phyloP scores from a whole-genome alignment of 35 echinoderm and acorn worm species.

The Apostichopus japonicus region DNA sequence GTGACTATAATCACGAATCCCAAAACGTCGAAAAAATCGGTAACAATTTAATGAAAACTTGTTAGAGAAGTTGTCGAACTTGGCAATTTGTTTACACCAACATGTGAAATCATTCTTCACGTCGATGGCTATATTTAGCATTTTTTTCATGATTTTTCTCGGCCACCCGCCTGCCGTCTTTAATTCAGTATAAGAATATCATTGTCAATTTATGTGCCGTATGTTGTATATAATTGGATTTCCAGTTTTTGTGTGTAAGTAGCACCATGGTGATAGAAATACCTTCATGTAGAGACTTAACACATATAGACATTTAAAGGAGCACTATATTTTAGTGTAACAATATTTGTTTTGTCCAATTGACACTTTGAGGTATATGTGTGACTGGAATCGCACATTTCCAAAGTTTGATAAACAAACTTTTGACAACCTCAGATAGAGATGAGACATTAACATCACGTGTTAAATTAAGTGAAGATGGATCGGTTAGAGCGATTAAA shows the following conservation, averaged over 20 bases:
- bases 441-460: not conserved
- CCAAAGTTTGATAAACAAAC: not conserved
- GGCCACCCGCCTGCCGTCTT: not conserved
- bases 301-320: not conserved
- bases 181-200: not conserved
- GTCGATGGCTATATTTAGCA: not conserved
- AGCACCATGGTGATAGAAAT: not conserved
- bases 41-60: not conserved
- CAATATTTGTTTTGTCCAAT: not conserved
- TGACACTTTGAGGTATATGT: not conserved
- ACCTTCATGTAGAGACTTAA: not conserved
- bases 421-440: not conserved
- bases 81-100: not conserved
- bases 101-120: not conserved
- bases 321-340: not conserved
- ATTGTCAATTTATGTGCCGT: not conserved
- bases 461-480: too few relatives aligned
- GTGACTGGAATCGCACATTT: not conserved
- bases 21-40: not conserved
- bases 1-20: not conserved
- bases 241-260: not conserved
- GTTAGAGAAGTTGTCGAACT: not conserved
- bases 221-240: not conserved
- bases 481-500: not conserved
- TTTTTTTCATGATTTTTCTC: not conserved